phyloP scores from a whole-genome alignment of 1,140 invertebrate genomes.

The Oryctes rhinoceros region DNA sequence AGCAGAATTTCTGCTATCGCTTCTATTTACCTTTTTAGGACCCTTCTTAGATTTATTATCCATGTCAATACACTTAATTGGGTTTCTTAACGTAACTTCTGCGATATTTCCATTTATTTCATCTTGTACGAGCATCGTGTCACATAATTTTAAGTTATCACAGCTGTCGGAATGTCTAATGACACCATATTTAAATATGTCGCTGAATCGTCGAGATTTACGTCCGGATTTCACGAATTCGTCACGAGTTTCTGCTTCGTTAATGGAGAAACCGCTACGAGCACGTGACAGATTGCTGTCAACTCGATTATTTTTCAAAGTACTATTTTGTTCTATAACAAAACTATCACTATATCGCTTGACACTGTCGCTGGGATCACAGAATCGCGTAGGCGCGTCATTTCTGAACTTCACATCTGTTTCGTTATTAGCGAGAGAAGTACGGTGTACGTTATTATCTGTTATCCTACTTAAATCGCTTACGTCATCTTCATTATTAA shows the following conservation, averaged over 20 bases:
- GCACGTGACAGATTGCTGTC: constrained; percentile 47
- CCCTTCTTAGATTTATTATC: constrained; percentile 25
- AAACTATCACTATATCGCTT: constrained; percentile 60
- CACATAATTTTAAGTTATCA: constrained; percentile 38
- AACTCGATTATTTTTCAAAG: constrained; percentile 43
- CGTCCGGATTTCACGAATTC: constrained; percentile 52
- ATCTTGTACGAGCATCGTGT: constrained; percentile 36
- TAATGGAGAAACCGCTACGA: constrained; percentile 53
- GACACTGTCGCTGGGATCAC: constrained; percentile 39
- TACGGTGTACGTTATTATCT: constrained; percentile 14
- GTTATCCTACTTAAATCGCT: constrained; percentile 27
- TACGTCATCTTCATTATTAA: constrained; percentile 29
- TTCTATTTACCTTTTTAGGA: constrained; percentile 3
- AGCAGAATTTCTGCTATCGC: constrained; percentile 14
- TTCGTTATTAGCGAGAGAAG: constrained; percentile 14
- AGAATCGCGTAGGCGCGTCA: constrained; percentile 14
- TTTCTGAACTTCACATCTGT: constrained; percentile 30
- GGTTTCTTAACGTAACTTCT: constrained; percentile 14
- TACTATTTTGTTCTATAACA: constrained; percentile 51
- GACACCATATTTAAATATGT: constrained; percentile 53
- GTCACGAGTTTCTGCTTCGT: constrained; percentile 27
- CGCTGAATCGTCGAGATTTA: constrained; percentile 56
- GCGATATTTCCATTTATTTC: constrained; percentile 4
- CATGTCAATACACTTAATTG: constrained; percentile 25
- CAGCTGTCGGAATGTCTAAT: constrained; percentile 43